Percentiles rank a stretch among this genome's conserved stretches.
Evolutionary conservation across 2,113 vertebrate genomes (phyloP).

Genomic region (Peromyscus leucopus): DNA sequence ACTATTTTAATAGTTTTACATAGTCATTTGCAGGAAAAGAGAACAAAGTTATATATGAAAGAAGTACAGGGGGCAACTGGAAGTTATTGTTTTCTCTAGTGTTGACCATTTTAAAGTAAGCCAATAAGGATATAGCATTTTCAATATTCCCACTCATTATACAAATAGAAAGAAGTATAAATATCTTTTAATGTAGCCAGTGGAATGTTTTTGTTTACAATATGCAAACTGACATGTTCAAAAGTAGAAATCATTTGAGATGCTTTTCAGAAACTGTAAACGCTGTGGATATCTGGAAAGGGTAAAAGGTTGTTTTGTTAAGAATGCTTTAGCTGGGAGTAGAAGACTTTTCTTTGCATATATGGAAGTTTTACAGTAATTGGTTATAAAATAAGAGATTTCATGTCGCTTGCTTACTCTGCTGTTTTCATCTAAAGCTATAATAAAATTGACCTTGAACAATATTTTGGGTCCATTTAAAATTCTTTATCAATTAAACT

Average conservation of each 20-base stretch:
- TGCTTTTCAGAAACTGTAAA: background rate
- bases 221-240: slow-evolving; percentile 1
- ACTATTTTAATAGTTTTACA: background rate
- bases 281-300: slow-evolving; percentile 47
- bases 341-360: slow-evolving; percentile 19
- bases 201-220: background rate
- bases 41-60: background rate
- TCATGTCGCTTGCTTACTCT: background rate
- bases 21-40: background rate
- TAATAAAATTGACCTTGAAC: background rate
- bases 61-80: background rate
- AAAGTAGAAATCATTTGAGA: slow-evolving; percentile 34
- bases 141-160: background rate
- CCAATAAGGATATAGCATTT: background rate
- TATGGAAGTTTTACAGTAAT: slow-evolving; percentile 30
- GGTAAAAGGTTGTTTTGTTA: slow-evolving; percentile 23
- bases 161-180: background rate
- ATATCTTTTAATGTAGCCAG: background rate
- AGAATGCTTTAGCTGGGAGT: slow-evolving; percentile 52
- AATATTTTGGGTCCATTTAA: background rate
- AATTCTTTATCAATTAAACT: background rate
- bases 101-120: slow-evolving; percentile 9
- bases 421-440: background rate
- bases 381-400: slow-evolving; percentile 25
- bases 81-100: background rate